Conservation (phyloP, 2,888 invertebrate genomes). For the Ctenicera cuprea region DNA sequence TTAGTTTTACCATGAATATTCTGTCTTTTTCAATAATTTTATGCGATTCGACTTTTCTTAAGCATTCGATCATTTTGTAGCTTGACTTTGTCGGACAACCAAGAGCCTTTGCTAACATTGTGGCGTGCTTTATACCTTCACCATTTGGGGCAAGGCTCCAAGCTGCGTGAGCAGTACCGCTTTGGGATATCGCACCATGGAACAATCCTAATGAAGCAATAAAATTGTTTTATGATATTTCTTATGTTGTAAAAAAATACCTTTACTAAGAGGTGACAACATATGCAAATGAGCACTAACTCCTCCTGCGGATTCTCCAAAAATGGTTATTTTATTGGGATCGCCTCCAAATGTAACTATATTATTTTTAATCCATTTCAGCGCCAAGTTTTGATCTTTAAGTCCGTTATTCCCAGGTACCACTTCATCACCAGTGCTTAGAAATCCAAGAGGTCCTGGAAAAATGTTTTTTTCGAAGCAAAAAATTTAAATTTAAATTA, state of each 20-base stretch:
- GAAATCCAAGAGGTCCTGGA: slow-evolving; percentile 70
- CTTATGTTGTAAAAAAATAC: slow-evolving; percentile 54
- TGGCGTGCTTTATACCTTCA: slow-evolving; percentile 76
- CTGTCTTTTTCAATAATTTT: slow-evolving; percentile 81
- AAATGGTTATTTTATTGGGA: slow-evolving; percentile 68
- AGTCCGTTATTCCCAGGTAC: slow-evolving; percentile 72
- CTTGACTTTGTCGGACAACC: slow-evolving; percentile 76
- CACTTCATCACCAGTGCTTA: slow-evolving; percentile 66
- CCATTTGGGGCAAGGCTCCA: slow-evolving; percentile 73
- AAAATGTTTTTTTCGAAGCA: slow-evolving; percentile 22
- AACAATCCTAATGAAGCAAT: slow-evolving; percentile 76
- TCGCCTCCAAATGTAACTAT: slow-evolving; percentile 70
- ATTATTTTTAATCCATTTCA: slow-evolving; percentile 70
- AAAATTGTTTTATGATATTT: neutral
- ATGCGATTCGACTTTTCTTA: slow-evolving; percentile 78
- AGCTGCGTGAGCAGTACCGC: slow-evolving; percentile 78
- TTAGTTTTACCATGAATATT: slow-evolving; percentile 81
- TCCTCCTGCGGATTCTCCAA: slow-evolving; percentile 72
- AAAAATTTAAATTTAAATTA: too few relatives aligned
- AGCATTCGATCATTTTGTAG: slow-evolving; percentile 76
- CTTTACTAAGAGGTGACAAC: slow-evolving; percentile 69
- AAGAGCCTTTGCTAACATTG: slow-evolving; percentile 77
- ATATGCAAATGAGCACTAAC: slow-evolving; percentile 71
- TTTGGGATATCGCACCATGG: slow-evolving; percentile 84
- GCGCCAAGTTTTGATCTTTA: slow-evolving; percentile 70